Conservation (phyloP, 2,888 invertebrate genomes). For the Aradus depressus region DNA sequence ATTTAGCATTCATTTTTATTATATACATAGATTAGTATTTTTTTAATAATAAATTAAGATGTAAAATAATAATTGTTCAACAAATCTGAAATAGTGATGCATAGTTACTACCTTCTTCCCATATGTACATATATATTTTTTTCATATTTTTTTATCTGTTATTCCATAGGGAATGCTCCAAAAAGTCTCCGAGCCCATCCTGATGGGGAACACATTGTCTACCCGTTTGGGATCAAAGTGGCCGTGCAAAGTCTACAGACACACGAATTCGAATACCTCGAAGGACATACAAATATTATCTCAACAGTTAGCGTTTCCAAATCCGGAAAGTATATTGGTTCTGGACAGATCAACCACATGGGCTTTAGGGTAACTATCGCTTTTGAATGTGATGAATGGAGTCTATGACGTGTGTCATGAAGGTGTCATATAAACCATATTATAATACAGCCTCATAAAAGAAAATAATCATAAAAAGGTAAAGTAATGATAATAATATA, state of each 20-base stretch:
- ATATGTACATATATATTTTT: not conserved
- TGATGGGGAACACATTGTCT: slow-evolving; percentile 55
- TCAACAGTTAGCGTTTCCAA: slow-evolving; percentile 64
- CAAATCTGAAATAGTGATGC: not conserved
- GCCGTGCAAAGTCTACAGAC: slow-evolving; percentile 56
- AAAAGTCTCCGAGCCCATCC: slow-evolving; percentile 61
- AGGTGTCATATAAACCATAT: no score
- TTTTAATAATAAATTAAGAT: no score
- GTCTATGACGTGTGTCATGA: no score
- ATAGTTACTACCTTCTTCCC: not conserved
- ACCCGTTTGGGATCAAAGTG: slow-evolving; percentile 68
- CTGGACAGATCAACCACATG: slow-evolving; percentile 82
- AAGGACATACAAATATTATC: slow-evolving; percentile 68
- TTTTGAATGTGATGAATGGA: no score
- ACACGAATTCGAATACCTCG: slow-evolving; percentile 61
- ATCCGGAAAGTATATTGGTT: slow-evolving; percentile 67
- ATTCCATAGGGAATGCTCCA: slow-evolving; percentile 37
- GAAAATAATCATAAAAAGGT: no score
- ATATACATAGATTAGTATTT: no score
- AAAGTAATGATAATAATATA: no score
- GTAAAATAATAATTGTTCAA: not conserved
- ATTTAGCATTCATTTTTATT: no score
- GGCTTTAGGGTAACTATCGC: slow-evolving; percentile 59
- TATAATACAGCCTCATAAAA: no score
- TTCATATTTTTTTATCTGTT: not conserved